Evolutionary conservation across 2,888 invertebrate genomes (phyloP).

Genomic region (Marasmarcha lunaedactyla): DNA sequence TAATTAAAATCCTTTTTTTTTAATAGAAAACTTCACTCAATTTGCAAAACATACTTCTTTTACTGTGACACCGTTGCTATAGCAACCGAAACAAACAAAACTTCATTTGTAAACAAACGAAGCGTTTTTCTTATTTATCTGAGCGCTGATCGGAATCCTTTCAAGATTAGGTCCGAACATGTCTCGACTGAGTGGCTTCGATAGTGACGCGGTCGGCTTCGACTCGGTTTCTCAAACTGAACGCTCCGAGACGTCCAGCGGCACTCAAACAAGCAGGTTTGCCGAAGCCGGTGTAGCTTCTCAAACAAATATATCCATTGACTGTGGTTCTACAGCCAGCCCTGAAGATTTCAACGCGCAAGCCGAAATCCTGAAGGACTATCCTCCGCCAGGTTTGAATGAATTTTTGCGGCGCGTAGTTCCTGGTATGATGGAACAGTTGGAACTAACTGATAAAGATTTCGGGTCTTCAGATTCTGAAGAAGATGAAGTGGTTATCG

Average conservation of each 20-base stretch:
- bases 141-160: too few relatives aligned
- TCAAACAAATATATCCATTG: constrained; percentile 31
- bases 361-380: constrained; percentile 29
- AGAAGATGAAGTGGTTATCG: constrained; percentile 36
- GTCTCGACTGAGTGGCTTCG: constrained; percentile 48
- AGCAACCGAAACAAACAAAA: too few relatives aligned
- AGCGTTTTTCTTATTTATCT: too few relatives aligned
- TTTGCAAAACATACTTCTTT: too few relatives aligned
- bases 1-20: too few relatives aligned
- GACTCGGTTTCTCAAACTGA: constrained; percentile 31
- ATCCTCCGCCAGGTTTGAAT: constrained; percentile 39
- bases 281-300: constrained; percentile 25
- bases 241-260: constrained; percentile 21
- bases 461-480: constrained; percentile 36
- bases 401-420: constrained; percentile 48
- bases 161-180: constrained; percentile 17
- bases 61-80: too few relatives aligned
- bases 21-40: too few relatives aligned
- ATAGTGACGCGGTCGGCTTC: constrained; percentile 47
- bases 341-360: constrained; percentile 33
- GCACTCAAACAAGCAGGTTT: constrained; percentile 43
- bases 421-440: constrained; percentile 43
- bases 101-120: too few relatives aligned
- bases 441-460: constrained; percentile 36
- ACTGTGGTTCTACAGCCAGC: constrained; percentile 29